A percentile compares a stretch with the other conserved stretches of the same genome.
Conservation (phyloP, 2,888 invertebrate species). For the Pyralis farinalis region DNA sequence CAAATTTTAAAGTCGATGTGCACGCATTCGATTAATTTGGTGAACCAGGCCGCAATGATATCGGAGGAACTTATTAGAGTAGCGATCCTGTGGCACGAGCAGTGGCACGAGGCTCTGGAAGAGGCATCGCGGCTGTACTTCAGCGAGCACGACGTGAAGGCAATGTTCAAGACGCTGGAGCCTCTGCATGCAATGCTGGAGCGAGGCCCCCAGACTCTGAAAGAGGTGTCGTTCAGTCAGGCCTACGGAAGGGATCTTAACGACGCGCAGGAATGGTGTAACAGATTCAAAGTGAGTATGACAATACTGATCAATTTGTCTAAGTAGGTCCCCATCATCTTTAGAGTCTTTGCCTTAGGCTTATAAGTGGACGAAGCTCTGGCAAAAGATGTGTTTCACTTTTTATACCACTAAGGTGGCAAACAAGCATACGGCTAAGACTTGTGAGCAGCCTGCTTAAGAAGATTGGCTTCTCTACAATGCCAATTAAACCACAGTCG, state of each 20-base stretch:
- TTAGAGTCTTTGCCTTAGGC: no score
- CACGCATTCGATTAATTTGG: constrained; percentile 94
- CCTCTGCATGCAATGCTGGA: constrained; percentile 97
- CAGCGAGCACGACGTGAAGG: constrained; percentile 96
- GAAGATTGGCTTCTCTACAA: no score
- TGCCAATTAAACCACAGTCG: no score
- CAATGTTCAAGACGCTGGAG: constrained; percentile 97
- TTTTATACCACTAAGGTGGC: no score
- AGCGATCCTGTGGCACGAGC: constrained; percentile 99
- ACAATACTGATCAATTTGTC: no score
- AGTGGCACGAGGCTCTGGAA: constrained; percentile 99
- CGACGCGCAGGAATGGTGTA: constrained; percentile 98
- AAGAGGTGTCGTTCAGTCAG: constrained; percentile 98
- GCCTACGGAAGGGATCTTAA: constrained; percentile 96
- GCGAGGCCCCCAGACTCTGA: constrained; percentile 95
- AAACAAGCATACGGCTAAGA: no score
- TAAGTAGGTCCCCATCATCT: no score
- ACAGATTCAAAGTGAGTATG: constrained; percentile 85
- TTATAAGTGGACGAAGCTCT: no score
- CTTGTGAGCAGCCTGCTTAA: no score
- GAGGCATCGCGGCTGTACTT: constrained; percentile 97
- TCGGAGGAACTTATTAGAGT: constrained; percentile 98
- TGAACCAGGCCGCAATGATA: constrained; percentile 97
- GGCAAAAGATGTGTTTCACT: no score
- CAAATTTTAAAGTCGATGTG: constrained; percentile 97